Evolutionary conservation across 2,797 vertebrate species (phyloP).

Genomic region (Sebastolobus alascanus): DNA sequence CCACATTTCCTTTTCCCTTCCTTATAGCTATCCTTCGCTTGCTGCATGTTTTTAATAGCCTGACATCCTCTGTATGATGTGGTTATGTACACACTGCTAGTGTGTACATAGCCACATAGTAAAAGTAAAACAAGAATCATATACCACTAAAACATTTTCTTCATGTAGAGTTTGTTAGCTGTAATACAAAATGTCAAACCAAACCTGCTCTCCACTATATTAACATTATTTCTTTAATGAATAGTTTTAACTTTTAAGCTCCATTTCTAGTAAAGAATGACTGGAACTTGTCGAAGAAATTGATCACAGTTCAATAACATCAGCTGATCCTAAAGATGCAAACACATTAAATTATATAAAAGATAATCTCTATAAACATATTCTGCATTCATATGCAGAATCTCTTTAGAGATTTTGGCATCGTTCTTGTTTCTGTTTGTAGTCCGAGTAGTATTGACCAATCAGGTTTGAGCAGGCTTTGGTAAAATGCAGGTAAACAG

Average conservation of each 20-base stretch:
- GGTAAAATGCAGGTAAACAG: neutral
- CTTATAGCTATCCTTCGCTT: slow-evolving; percentile 43
- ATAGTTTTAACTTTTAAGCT: neutral
- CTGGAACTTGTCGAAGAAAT: neutral
- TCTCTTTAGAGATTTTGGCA: no score
- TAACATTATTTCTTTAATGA: neutral
- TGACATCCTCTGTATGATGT: slow-evolving; percentile 57
- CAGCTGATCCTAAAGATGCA: neutral
- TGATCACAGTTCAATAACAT: neutral
- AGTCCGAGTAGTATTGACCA: no score
- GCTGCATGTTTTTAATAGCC: slow-evolving; percentile 50
- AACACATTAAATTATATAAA: slow-evolving; percentile 16
- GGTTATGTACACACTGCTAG: slow-evolving; percentile 39
- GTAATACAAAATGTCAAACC: slow-evolving; percentile 8
- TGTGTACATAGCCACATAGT: slow-evolving; percentile 4
- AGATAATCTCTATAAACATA: slow-evolving; percentile 1
- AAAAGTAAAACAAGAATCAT: slow-evolving; percentile 22
- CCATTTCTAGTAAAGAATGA: neutral
- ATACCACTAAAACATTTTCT: neutral
- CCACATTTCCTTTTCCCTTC: slow-evolving; percentile 57
- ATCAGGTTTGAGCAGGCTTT: no score
- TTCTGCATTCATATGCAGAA: no score
- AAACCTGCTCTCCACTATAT: neutral
- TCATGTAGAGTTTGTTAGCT: neutral
- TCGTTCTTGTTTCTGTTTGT: no score